These are phyloP conservation scores for Cydia fagiglandana DNA, from an alignment of 1,140 invertebrate species.

Conservation along the genomic window DNA sequence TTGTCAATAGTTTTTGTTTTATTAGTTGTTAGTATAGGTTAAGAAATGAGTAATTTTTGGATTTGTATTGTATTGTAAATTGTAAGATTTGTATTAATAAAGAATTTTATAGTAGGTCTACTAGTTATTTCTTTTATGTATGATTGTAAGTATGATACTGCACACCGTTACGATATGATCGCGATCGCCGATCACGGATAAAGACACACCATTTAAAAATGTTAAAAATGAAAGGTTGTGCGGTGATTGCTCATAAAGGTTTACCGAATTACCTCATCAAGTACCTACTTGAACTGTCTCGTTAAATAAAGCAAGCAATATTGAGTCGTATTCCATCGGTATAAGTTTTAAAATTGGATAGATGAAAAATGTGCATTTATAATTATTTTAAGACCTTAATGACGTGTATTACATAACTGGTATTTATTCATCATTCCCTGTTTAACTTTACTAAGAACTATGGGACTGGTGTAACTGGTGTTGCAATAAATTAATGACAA, in stretches of 20 bases:
- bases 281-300: background rate
- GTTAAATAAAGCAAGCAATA: background rate
- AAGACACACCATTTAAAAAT: background rate
- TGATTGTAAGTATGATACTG: background rate
- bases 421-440: background rate
- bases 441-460: background rate
- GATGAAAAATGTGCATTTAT: background rate
- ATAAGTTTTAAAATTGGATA: background rate
- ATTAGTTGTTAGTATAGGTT: too few species aligned
- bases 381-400: constrained; percentile 12
- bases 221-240: constrained; percentile 11
- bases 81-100: too few species aligned
- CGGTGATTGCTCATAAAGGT: background rate
- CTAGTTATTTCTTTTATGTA: background rate
- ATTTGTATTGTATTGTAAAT: too few species aligned
- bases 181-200: background rate
- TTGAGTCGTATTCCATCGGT: background rate
- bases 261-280: constrained; percentile 1
- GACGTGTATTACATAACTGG: constrained; percentile 8
- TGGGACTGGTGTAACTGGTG: background rate
- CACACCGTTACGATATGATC: background rate
- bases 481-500: background rate
- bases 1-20: too few species aligned
- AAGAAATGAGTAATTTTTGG: too few species aligned
- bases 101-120: too few species aligned